Evolutionary conservation across 2,113 vertebrate genomes (phyloP).

Genomic region (Reinhardtius hippoglossoides): DNA sequence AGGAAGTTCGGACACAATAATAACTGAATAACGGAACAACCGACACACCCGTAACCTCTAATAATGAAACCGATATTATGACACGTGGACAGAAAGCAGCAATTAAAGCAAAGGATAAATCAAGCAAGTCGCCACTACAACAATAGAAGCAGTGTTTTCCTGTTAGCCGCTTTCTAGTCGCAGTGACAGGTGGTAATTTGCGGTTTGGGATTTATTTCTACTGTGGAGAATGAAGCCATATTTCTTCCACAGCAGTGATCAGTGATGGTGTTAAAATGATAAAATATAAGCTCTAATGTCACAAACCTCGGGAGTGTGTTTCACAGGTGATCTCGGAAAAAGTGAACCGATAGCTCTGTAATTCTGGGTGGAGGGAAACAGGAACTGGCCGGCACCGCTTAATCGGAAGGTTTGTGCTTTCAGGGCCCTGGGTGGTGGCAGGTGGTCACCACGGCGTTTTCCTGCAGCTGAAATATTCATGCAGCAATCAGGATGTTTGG

Average conservation of each 20-base stretch:
- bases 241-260: no score
- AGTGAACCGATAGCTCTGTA: not conserved
- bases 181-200: not conserved
- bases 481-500: conserved; percentile 48
- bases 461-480: conserved; percentile 70
- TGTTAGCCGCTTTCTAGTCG: not conserved
- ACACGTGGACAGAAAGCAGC: not conserved
- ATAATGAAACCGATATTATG: not conserved
- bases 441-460: conserved; percentile 28
- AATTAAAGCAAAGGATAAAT: conserved; percentile 9
- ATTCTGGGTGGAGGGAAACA: not conserved
- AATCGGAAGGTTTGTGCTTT: conserved; percentile 19
- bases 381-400: conserved; percentile 20
- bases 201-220: no score
- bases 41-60: not conserved
- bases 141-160: not conserved
- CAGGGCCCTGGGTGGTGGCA: conserved; percentile 27
- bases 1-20: not conserved
- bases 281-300: not conserved
- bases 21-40: no score
- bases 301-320: not conserved
- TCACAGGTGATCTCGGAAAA: conserved; percentile 35
- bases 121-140: not conserved
- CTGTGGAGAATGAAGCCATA: no score
- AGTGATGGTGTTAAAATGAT: not conserved